phyloP scores from a whole-genome alignment of 2,888 invertebrate genomes.

The Nezara viridula region DNA sequence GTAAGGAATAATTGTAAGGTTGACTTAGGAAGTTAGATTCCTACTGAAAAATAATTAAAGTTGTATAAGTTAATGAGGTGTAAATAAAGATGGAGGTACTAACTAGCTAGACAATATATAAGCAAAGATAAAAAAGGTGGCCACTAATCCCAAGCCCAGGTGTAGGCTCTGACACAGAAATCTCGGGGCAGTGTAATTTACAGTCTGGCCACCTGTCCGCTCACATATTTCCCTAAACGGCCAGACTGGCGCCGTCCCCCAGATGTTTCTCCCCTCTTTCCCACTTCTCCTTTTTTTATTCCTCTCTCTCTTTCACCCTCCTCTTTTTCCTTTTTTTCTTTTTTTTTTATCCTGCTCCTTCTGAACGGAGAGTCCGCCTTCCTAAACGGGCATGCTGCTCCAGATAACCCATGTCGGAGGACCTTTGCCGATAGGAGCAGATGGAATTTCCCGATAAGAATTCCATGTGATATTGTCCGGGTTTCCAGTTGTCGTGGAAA shows the following conservation, averaged over 20 bases:
- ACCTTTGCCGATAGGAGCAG: background rate
- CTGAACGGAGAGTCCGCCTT: slow-evolving; percentile 6
- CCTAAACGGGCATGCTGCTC: slow-evolving; percentile 52
- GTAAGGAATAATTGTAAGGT: no score
- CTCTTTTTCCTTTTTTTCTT: slow-evolving; percentile 4
- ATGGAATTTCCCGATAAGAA: slow-evolving; percentile 49
- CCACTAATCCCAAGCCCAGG: slow-evolving; percentile 7
- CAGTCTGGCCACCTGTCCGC: slow-evolving; percentile 58
- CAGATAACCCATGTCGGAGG: slow-evolving; percentile 36
- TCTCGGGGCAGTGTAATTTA: slow-evolving; percentile 40
- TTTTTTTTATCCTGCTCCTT: slow-evolving; percentile 30
- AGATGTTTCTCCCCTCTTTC: slow-evolving; percentile 50
- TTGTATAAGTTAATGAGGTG: background rate
- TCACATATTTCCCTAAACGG: slow-evolving; percentile 58
- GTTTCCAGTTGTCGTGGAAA: background rate
- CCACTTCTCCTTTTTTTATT: slow-evolving; percentile 22
- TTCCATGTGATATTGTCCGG: background rate
- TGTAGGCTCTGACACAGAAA: slow-evolving; percentile 44
- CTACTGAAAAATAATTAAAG: background rate
- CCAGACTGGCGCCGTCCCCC: slow-evolving; percentile 59
- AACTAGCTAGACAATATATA: background rate
- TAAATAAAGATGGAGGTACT: background rate
- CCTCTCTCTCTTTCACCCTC: slow-evolving; percentile 27
- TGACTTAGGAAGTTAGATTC: background rate
- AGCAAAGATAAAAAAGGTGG: background rate